phyloP scores from a whole-genome alignment of 2,888 invertebrate genomes.

The Invenusta paracnida region DNA sequence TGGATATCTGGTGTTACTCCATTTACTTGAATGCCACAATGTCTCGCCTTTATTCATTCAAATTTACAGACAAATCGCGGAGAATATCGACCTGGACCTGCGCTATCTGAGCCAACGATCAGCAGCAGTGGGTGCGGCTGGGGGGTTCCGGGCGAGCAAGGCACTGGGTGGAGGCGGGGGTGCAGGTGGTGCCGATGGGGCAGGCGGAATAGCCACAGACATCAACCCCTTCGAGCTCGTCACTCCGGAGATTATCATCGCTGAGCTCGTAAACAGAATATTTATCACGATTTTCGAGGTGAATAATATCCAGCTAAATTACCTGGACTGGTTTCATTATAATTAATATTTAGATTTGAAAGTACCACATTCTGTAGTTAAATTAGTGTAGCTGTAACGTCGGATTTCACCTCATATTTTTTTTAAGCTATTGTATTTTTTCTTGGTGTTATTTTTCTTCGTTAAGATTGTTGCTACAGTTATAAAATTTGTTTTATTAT shows the following conservation, averaged over 20 bases:
- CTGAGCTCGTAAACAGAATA: slow-evolving; percentile 57
- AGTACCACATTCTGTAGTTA: too few species aligned
- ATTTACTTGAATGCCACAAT: too few species aligned
- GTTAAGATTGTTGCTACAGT: too few species aligned
- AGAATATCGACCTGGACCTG: slow-evolving; percentile 38
- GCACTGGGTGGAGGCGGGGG: neutral
- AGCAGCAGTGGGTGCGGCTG: neutral
- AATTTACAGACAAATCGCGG: slow-evolving; percentile 19
- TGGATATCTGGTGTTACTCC: too few species aligned
- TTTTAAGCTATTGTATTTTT: too few species aligned
- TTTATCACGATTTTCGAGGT: slow-evolving; percentile 58
- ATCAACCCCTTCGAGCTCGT: slow-evolving; percentile 58
- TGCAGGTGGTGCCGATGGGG: neutral
- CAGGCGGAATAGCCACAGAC: neutral
- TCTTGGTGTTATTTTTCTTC: too few species aligned
- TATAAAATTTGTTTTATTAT: too few species aligned
- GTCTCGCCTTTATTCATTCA: too few species aligned
- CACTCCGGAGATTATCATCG: slow-evolving; percentile 68
- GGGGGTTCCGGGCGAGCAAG: neutral
- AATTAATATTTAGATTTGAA: too few species aligned
- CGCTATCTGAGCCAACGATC: slow-evolving; percentile 25
- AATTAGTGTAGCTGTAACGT: too few species aligned
- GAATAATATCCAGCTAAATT: slow-evolving; percentile 39
- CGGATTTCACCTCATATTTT: too few species aligned
- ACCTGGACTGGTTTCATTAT: too few species aligned